A percentile compares a stretch with the other conserved stretches of the same genome.
Evolutionary conservation across 2,888 invertebrate species (phyloP).

Genomic region (Branchellion lobata): DNA sequence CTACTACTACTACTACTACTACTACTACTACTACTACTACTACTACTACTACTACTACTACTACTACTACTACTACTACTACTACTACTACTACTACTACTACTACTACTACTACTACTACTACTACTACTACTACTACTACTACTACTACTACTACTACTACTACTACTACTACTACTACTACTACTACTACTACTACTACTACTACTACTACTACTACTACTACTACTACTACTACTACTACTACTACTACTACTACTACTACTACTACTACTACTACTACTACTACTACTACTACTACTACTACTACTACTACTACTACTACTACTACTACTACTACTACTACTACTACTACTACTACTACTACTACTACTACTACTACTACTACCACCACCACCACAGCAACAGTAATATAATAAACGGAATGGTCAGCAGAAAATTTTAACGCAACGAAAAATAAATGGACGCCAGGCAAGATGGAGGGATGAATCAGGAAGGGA

Average conservation of each 20-base stretch:
- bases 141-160: conserved; percentile 29
- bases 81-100: conserved; percentile 29
- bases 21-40: conserved; percentile 29
- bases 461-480: no score
- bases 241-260: conserved; percentile 27
- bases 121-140: conserved; percentile 29
- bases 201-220: conserved; percentile 18
- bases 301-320: conserved; percentile 27
- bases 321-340: conserved; percentile 24
- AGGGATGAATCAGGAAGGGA: no score
- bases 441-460: no score
- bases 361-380: conserved; percentile 29
- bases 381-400: conserved; percentile 14
- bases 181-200: conserved; percentile 23
- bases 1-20: conserved; percentile 29
- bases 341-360: conserved; percentile 21
- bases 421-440: no score
- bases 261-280: conserved; percentile 23
- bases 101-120: conserved; percentile 29
- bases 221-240: conserved; percentile 25
- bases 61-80: conserved; percentile 29
- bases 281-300: conserved; percentile 29
- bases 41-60: conserved; percentile 29
- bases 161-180: conserved; percentile 27
- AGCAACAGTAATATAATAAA: not conserved